phyloP scores from a whole-genome alignment of 2,113 vertebrate genomes.

The Halcyon senegalensis region DNA sequence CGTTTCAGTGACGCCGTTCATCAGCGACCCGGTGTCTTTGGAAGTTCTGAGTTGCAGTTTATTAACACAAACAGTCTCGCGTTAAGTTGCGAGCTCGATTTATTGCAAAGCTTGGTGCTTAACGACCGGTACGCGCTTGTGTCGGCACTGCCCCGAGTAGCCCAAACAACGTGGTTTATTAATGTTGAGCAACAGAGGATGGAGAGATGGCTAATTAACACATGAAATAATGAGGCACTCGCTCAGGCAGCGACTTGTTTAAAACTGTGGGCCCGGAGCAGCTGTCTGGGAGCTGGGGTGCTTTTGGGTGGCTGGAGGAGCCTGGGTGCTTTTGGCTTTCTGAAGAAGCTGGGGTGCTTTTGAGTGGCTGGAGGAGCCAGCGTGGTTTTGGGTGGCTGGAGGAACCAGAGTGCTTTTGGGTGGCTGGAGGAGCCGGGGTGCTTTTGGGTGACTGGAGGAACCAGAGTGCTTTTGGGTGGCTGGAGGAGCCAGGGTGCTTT shows the following conservation, averaged over 20 bases:
- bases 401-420: neutral
- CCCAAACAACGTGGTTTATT: neutral
- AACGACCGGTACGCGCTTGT: neutral
- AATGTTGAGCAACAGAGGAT: neutral
- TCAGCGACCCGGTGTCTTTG: neutral
- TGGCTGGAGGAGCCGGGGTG: neutral
- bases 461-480: neutral
- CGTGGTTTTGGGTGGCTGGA: neutral
- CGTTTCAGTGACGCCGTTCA: neutral
- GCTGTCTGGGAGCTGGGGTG: fast-evolving
- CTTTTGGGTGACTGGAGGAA: neutral
- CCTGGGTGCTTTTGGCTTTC: neutral
- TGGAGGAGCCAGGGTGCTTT: neutral
- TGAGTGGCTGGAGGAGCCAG: neutral
- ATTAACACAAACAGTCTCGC: neutral
- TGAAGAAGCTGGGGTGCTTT: neutral
- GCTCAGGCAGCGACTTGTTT: neutral
- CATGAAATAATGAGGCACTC: neutral
- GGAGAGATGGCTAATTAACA: neutral
- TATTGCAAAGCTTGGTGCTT: neutral
- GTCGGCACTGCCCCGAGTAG: fast-evolving
- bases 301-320: neutral
- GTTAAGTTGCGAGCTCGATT: neutral
- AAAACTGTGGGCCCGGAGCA: neutral
- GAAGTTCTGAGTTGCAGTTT: neutral